Conservation (phyloP, 2,888 invertebrate species). For the Lepidocyrtoides sp. region DNA sequence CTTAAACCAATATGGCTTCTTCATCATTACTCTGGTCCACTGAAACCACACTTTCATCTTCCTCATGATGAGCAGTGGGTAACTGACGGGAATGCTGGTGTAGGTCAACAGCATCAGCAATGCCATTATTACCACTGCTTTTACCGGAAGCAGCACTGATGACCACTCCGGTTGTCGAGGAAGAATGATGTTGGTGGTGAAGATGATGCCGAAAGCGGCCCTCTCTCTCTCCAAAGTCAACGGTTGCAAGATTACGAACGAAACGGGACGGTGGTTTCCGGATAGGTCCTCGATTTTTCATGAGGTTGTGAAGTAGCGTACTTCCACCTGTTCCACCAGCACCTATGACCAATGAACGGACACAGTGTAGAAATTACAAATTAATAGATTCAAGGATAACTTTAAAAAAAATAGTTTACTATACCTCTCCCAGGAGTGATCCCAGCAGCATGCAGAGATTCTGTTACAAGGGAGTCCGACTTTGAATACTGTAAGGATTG, state of each 20-base stretch:
- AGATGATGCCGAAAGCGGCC: conserved; percentile 11
- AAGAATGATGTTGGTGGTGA: conserved; percentile 4
- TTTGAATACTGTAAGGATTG: conserved; percentile 83
- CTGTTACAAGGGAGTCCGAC: conserved; percentile 79
- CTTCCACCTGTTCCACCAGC: conserved; percentile 63
- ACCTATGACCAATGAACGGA: no score
- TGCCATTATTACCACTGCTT: conserved; percentile 33
- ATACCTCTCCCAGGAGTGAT: conserved; percentile 37
- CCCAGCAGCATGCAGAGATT: conserved; percentile 62
- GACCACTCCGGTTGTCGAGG: background rate
- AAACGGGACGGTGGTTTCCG: conserved; percentile 85
- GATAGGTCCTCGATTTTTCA: conserved; percentile 84
- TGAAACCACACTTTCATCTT: conserved; percentile 83
- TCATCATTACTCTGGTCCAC: conserved; percentile 83
- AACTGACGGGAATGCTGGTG: conserved; percentile 43
- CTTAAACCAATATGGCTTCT: conserved; percentile 83
- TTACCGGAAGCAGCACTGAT: background rate
- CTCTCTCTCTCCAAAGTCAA: conserved; percentile 85
- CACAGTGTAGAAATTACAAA: no score
- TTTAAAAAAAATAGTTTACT: background rate
- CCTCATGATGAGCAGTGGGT: conserved; percentile 70
- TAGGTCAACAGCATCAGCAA: background rate
- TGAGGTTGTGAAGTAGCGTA: conserved; percentile 79
- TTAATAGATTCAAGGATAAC: background rate
- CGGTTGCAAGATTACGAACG: conserved; percentile 83